Percentiles rank a stretch among this genome's conserved stretches.
phyloP scores from a whole-genome alignment of 2,113 vertebrate genomes.

The Atrichornis clamosus region DNA sequence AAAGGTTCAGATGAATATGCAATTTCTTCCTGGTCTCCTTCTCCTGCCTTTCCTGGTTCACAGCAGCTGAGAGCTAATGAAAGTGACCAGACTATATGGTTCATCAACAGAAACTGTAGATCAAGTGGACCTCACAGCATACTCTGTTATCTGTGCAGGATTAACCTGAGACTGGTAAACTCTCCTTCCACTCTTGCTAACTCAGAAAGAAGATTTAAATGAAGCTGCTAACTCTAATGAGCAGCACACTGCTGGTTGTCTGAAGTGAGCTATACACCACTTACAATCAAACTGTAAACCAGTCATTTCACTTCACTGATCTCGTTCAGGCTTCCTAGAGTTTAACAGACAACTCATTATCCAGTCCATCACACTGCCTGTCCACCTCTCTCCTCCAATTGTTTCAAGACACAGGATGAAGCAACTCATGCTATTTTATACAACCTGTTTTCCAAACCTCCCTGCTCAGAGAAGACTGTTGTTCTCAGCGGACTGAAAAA shows the following conservation, averaged over 20 bases:
- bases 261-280: neutral
- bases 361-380: slow-evolving; percentile 11
- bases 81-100: neutral
- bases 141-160: neutral
- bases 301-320: slow-evolving; percentile 39
- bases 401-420: slow-evolving; percentile 17
- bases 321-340: neutral
- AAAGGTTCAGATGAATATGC: neutral
- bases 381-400: neutral
- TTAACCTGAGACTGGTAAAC: neutral
- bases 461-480: neutral
- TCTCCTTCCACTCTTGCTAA: neutral
- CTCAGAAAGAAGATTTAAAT: neutral
- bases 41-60: neutral
- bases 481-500: neutral
- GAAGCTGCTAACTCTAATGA: slow-evolving; percentile 29
- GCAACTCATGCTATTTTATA: neutral
- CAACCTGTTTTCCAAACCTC: neutral
- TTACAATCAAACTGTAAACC: neutral
- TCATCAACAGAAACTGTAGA: neutral
- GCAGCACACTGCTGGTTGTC: neutral
- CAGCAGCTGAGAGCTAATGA: neutral
- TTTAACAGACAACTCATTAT: slow-evolving; percentile 47
- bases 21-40: neutral
- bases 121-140: neutral